Conservation (phyloP, 2,888 invertebrate genomes). For the Lagria hirta region DNA sequence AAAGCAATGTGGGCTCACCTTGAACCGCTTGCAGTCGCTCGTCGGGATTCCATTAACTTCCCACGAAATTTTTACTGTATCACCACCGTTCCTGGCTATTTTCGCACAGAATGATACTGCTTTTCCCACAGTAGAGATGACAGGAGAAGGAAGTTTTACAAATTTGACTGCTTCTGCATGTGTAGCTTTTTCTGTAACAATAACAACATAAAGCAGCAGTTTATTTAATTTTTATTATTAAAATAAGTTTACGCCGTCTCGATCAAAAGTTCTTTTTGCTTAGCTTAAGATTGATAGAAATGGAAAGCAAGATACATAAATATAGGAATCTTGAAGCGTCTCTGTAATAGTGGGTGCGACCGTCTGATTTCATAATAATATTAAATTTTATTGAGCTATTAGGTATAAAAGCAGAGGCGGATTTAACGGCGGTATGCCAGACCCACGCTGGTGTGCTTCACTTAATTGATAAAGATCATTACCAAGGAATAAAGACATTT, state of each 20-base stretch:
- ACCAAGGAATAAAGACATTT: too few species aligned
- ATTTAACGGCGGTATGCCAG: too few species aligned
- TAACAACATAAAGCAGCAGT: not conserved
- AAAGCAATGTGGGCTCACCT: too few species aligned
- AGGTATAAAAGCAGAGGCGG: too few species aligned
- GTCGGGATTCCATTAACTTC: slow-evolving; percentile 55
- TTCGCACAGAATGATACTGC: slow-evolving; percentile 61
- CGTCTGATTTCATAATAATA: slow-evolving; percentile 18
- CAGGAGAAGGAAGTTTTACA: slow-evolving; percentile 59
- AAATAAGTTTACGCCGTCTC: too few species aligned
- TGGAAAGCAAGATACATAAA: not conserved
- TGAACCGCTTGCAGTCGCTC: slow-evolving; percentile 36
- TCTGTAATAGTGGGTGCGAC: slow-evolving; percentile 30
- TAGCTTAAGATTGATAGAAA: too few species aligned
- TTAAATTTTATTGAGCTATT: too few species aligned
- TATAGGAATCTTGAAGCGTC: too few species aligned
- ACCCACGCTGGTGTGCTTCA: too few species aligned
- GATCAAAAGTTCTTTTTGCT: too few species aligned
- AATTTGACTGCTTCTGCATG: slow-evolving; percentile 44
- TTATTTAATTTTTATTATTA: too few species aligned
- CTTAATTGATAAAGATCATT: too few species aligned
- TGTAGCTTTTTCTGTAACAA: slow-evolving; percentile 19
- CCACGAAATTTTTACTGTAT: slow-evolving; percentile 58
- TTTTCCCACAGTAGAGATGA: slow-evolving; percentile 55
- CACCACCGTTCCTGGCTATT: slow-evolving; percentile 41